These are phyloP conservation scores for Diaperis boleti DNA, from an alignment of 2,888 invertebrate species.

Conservation along the genomic window DNA sequence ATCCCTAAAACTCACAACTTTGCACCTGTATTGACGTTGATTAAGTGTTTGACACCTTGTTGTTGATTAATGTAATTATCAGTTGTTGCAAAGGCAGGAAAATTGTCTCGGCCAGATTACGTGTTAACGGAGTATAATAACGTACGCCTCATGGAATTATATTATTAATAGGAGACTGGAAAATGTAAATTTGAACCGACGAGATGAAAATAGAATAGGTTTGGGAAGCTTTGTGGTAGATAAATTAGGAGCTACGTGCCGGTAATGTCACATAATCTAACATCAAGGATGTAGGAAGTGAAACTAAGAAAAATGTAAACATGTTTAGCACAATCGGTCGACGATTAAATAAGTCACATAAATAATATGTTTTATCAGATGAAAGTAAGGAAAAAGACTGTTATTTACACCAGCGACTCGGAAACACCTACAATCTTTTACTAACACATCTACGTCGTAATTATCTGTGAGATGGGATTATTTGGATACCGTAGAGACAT, in stretches of 20 bases:
- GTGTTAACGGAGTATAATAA: not conserved
- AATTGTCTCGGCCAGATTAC: not conserved
- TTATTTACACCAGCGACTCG: no score
- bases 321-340: no score
- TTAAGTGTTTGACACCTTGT: not conserved
- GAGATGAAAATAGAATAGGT: not conserved
- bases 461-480: no score
- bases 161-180: not conserved
- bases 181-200: not conserved
- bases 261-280: no score
- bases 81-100: not conserved
- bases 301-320: no score
- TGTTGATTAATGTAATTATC: conserved; percentile 6
- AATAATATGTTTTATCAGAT: no score
- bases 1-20: not conserved
- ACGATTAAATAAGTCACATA: no score
- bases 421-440: no score
- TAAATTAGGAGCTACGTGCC: not conserved
- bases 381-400: no score
- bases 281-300: no score
- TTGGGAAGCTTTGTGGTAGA: not conserved
- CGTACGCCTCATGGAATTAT: not conserved
- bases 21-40: conserved; percentile 1
- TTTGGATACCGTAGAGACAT: no score
- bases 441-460: no score